These are phyloP conservation scores for Andinoacara biseriatus DNA, from an alignment of 2,113 vertebrate species.

Conservation along the genomic window DNA sequence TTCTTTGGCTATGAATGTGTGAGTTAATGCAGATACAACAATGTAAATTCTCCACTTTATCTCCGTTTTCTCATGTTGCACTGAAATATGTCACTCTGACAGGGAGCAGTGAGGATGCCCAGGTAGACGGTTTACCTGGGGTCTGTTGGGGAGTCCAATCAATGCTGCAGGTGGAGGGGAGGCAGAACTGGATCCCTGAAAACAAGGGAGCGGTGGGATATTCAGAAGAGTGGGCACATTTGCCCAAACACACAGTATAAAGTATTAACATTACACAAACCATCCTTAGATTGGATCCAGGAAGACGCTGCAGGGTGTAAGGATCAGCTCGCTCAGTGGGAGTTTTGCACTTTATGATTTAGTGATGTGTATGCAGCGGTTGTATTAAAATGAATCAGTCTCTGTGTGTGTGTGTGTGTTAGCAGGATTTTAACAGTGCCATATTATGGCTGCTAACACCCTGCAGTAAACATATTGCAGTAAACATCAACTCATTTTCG, in stretches of 20 bases:
- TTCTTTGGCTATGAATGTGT: not conserved
- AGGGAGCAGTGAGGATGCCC: not conserved
- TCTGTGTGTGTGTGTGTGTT: too few relatives aligned
- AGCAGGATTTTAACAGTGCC: not conserved
- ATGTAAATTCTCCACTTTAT: not conserved
- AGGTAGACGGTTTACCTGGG: slow-evolving; percentile 73
- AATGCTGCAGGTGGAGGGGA: slow-evolving; percentile 77
- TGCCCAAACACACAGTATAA: slow-evolving; percentile 43
- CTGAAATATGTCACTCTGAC: not conserved
- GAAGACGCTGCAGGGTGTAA: not conserved
- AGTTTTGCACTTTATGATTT: not conserved
- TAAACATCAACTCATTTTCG: not conserved
- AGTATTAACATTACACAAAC: slow-evolving; percentile 7
- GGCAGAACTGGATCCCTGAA: slow-evolving; percentile 84
- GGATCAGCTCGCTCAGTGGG: not conserved
- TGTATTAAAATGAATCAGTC: not conserved
- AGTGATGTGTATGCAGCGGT: not conserved
- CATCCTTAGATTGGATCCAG: slow-evolving; percentile 5
- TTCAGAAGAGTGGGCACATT: slow-evolving; percentile 58
- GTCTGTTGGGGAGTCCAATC: slow-evolving; percentile 76
- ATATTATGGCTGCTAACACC: not conserved
- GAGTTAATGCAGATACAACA: not conserved
- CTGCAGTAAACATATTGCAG: not conserved
- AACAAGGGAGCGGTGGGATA: slow-evolving; percentile 69
- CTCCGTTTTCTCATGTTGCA: not conserved